Conservation (phyloP, 2,888 invertebrate genomes). For the Iphiclides podalirius region DNA sequence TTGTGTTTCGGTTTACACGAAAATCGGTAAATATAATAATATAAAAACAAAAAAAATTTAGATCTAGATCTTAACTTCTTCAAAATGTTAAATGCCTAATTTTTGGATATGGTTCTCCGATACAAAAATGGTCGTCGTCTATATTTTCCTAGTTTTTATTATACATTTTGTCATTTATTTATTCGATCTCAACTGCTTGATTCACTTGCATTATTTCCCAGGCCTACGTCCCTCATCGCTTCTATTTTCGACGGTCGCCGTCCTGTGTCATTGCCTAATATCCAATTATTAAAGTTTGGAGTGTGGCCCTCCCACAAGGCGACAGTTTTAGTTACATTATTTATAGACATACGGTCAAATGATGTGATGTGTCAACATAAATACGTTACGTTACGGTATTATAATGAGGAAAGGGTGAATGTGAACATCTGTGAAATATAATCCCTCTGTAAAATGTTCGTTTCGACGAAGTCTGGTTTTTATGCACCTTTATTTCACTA, state of each 20-base stretch:
- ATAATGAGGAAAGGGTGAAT: slow-evolving; percentile 12
- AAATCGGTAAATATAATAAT: too few relatives aligned
- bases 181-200: background rate
- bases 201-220: slow-evolving; percentile 6
- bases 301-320: slow-evolving; percentile 28
- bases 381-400: slow-evolving; percentile 8
- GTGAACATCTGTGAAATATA: slow-evolving; percentile 17
- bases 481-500: background rate
- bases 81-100: too few relatives aligned
- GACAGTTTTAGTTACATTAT: slow-evolving; percentile 26
- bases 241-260: slow-evolving; percentile 12
- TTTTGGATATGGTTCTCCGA: too few relatives aligned
- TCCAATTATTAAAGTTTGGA: slow-evolving; percentile 15
- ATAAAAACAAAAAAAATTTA: too few relatives aligned
- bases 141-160: background rate
- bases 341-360: slow-evolving; percentile 16
- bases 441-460: slow-evolving; percentile 18
- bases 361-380: slow-evolving; percentile 18
- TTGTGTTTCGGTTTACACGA: too few relatives aligned
- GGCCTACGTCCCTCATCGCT: slow-evolving; percentile 18
- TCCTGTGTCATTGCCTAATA: slow-evolving; percentile 16
- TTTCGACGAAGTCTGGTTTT: slow-evolving; percentile 6
- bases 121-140: too few relatives aligned
- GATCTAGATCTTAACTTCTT: too few relatives aligned
- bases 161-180: background rate